Conservation (phyloP, 2,888 invertebrate genomes). For the Pristionchus exspectatus region DNA sequence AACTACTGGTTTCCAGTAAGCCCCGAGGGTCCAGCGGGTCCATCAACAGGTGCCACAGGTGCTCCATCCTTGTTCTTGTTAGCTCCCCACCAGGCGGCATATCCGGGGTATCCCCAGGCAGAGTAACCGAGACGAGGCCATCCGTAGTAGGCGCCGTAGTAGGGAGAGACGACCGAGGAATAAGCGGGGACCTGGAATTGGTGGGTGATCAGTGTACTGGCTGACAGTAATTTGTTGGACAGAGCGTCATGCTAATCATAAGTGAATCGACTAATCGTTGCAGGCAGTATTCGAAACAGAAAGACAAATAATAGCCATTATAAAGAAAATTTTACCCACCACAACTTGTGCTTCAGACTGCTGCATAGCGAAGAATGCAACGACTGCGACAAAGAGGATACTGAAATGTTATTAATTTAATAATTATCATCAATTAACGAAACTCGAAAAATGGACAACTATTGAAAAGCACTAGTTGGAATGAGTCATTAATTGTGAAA, state of each 20-base stretch:
- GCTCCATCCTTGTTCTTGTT: constrained; percentile 17
- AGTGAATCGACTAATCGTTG: too few relatives aligned
- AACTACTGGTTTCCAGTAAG: background rate
- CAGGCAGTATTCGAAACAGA: too few relatives aligned
- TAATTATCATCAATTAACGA: background rate
- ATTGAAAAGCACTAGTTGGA: background rate
- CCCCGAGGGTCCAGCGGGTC: background rate
- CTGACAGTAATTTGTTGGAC: too few relatives aligned
- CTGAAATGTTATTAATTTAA: background rate
- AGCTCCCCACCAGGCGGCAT: constrained; percentile 23
- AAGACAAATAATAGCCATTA: background rate
- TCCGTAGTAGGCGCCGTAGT: constrained; percentile 32
- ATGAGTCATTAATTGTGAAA: background rate
- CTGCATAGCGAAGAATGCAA: background rate
- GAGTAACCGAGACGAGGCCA: constrained; percentile 11
- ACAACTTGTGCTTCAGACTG: background rate
- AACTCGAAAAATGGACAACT: background rate
- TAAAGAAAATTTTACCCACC: background rate
- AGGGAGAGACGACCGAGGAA: constrained; percentile 19
- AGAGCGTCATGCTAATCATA: too few relatives aligned
- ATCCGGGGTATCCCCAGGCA: constrained; percentile 7
- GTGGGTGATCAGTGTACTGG: background rate
- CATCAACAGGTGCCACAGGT: background rate
- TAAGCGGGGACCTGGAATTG: constrained; percentile 1
- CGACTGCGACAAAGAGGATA: background rate